A percentile compares a stretch with the other conserved stretches of the same genome.
These are phyloP conservation scores for Trinorchestia longiramus DNA, from an alignment of 1,140 invertebrate genomes.

Conservation along the genomic window DNA sequence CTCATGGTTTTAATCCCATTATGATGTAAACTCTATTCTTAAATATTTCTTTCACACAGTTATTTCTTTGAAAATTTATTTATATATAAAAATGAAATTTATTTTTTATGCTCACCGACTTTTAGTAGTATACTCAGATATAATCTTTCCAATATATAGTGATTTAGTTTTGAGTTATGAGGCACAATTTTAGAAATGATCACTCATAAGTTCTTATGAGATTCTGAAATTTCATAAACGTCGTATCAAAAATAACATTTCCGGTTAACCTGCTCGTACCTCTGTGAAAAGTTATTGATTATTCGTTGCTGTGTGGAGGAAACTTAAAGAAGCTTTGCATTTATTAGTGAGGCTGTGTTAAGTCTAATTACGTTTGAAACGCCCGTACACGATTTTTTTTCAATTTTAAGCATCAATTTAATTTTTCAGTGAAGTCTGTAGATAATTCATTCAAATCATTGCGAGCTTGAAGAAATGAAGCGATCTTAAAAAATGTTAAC, in stretches of 20 bases:
- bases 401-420: background rate
- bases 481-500: background rate
- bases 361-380: background rate
- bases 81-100: background rate
- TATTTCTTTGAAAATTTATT: background rate
- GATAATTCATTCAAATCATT: background rate
- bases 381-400: background rate
- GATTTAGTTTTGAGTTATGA: background rate
- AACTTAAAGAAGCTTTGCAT: no score
- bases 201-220: background rate
- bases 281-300: background rate
- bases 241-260: background rate
- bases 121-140: background rate
- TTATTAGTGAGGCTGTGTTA: no score
- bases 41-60: background rate
- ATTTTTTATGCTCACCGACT: background rate
- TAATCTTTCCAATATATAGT: background rate
- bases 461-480: background rate
- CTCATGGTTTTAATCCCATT: background rate
- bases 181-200: background rate
- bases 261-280: background rate
- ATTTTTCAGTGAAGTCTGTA: background rate
- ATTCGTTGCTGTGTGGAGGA: background rate
- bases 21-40: background rate
- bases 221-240: background rate